Evolutionary conservation across 2,113 vertebrate genomes (phyloP).

Genomic region (Tachuris rubrigastra): DNA sequence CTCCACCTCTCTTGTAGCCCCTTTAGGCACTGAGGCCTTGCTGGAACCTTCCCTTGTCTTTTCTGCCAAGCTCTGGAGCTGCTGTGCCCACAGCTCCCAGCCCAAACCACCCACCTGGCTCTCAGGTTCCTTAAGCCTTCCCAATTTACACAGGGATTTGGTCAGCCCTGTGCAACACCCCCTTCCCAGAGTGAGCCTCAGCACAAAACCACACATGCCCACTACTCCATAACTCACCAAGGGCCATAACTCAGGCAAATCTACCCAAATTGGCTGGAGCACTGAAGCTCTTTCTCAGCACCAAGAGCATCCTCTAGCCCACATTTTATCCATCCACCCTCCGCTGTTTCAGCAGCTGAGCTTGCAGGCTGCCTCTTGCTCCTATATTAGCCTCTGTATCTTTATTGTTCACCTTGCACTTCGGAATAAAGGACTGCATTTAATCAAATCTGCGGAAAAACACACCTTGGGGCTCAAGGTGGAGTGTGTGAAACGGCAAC

Average conservation of each 20-base stretch:
- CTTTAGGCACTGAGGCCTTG: too few relatives aligned
- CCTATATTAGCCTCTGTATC: not conserved
- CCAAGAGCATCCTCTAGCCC: not conserved
- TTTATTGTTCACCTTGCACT: slow-evolving; percentile 26
- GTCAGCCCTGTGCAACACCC: not conserved
- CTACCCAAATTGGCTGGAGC: not conserved
- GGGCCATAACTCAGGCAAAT: not conserved
- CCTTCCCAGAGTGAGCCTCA: not conserved
- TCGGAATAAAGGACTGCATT: not conserved
- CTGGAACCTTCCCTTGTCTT: not conserved
- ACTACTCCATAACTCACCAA: not conserved
- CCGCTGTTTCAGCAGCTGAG: slow-evolving; percentile 36
- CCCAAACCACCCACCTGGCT: not conserved
- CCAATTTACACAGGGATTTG: too few relatives aligned
- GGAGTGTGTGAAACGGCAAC: not conserved
- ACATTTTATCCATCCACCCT: not conserved
- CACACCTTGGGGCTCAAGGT: rapidly evolving
- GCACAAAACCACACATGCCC: not conserved
- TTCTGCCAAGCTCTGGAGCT: not conserved
- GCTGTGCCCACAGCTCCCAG: not conserved
- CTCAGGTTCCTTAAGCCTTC: not conserved
- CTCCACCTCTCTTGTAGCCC: not conserved
- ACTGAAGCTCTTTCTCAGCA: not conserved
- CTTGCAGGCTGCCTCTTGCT: slow-evolving; percentile 3
- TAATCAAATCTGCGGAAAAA: not conserved